phyloP scores from a whole-genome alignment of 1,140 invertebrate genomes.

The Drosophila orosa region DNA sequence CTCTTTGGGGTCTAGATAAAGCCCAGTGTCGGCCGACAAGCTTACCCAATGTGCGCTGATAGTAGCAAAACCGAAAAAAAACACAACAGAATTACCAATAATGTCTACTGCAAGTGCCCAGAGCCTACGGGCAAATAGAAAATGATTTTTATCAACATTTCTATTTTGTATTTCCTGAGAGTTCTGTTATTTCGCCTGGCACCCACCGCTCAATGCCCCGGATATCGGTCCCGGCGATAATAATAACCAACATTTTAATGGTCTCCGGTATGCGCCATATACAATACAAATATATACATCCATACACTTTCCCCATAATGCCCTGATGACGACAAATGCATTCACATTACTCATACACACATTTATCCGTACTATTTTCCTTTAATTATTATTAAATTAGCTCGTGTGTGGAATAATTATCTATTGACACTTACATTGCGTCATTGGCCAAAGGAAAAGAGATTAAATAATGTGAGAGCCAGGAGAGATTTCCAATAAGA shows the following conservation, averaged over 20 bases:
- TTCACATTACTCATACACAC: constrained; percentile 10
- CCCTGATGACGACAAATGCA: constrained; percentile 32
- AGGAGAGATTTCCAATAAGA: constrained; percentile 8
- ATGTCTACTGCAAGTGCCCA: constrained; percentile 46
- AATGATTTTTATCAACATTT: constrained; percentile 45
- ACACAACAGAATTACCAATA: constrained; percentile 48
- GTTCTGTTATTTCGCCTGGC: constrained; percentile 20
- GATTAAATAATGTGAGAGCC: neutral
- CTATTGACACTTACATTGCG: constrained; percentile 46
- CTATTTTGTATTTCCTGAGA: constrained; percentile 35
- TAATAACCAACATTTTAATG: constrained; percentile 19
- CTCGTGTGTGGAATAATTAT: constrained; percentile 27
- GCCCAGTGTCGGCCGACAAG: constrained; percentile 45
- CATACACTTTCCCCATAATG: constrained; percentile 4
- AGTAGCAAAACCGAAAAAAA: constrained; percentile 45
- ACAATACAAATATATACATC: constrained; percentile 3
- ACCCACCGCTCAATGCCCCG: constrained; percentile 25
- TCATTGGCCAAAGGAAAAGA: constrained; percentile 17
- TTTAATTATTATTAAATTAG: constrained; percentile 39
- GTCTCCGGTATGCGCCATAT: constrained; percentile 2
- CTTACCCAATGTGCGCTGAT: constrained; percentile 56
- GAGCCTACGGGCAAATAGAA: constrained; percentile 31
- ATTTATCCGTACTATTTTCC: constrained; percentile 29
- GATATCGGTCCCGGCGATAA: constrained; percentile 22
- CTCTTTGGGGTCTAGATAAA: constrained; percentile 74